Base-by-base conservation (phyloP, 2,888 invertebrate species). In the Ditylenchus weischeri region DNA sequence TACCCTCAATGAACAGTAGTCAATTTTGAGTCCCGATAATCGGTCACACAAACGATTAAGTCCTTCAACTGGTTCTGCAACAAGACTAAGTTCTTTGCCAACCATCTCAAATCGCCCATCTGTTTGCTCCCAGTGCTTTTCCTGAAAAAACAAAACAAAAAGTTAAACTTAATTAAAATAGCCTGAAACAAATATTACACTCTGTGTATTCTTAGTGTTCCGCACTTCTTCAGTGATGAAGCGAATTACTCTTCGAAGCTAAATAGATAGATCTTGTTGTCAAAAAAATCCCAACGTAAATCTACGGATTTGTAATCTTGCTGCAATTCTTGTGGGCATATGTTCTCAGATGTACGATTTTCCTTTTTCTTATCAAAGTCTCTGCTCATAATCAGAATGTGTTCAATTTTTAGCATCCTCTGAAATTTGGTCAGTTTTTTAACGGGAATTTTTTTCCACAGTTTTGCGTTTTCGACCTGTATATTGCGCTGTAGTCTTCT, bases 401-500 rank as follows among this genome's bases (percentile, higher is more conserved):
- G 62, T 43, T 72, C 72, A 10, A 62, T 68, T 49, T 72, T 64
- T 6, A 72, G 65, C 68, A 72, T 65, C 11, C 62, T 60, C 29
- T 67, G 59, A 6, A 43, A 15, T 43, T 43, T 43, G 11, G 15
- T 10, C 43, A 43, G 13, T 6, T 43, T 43, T 43, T 8, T 43
- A 43, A 43, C 43, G 13, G 8, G 43, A 43, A 43, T 2, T 6
- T 5, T 4, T 29, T 29, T 29, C 5, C 5, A 29, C 5, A 29
- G n/a, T 10, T 43, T 8, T 43, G 43, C 43, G 8, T 13, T 10
- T 13, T 43, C 8, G 15, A 43, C 43, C 43, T 43, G 43, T 10
- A 72, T 58, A 23, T 64, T 73, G 18, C 62, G 51, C 15, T 72
- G 64, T 15, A 72, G 48, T 29, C 69, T 58, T 11, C 62, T 43